These are phyloP conservation scores for Augiades crinisus DNA, from an alignment of 2,888 invertebrate species.

Conservation along the genomic window DNA sequence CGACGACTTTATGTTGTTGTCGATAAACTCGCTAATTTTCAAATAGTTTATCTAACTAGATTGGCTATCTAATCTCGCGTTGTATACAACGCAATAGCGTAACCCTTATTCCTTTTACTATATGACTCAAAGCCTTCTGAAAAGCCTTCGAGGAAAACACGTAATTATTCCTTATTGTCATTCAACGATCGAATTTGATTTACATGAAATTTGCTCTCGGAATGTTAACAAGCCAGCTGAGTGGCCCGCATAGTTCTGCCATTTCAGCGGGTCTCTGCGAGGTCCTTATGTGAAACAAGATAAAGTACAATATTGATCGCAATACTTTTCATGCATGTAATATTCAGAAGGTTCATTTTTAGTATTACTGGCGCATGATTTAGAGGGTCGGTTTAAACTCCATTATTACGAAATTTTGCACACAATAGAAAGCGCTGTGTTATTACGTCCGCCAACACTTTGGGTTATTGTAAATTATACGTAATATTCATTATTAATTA, in stretches of 20 bases:
- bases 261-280: not conserved
- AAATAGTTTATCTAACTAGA: too few relatives aligned
- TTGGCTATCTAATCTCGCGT: too few relatives aligned
- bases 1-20: too few relatives aligned
- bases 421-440: not conserved
- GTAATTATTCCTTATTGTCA: slow-evolving; percentile 11
- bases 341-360: not conserved
- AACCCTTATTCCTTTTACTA: not conserved
- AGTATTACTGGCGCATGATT: not conserved
- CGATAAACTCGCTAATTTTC: too few relatives aligned
- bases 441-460: not conserved
- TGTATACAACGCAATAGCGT: too few relatives aligned
- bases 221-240: slow-evolving; percentile 13
- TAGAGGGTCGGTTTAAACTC: not conserved
- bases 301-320: not conserved
- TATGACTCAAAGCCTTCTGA: not conserved
- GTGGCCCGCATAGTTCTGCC: not conserved
- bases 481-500: too few relatives aligned
- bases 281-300: not conserved
- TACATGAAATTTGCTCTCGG: slow-evolving; percentile 15
- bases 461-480: not conserved
- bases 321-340: not conserved
- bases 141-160: not conserved
- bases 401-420: not conserved
- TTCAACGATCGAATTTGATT: slow-evolving; percentile 17